Base-by-base conservation (phyloP, 1,140 invertebrate genomes). In the Geopemphigus sp. region DNA sequence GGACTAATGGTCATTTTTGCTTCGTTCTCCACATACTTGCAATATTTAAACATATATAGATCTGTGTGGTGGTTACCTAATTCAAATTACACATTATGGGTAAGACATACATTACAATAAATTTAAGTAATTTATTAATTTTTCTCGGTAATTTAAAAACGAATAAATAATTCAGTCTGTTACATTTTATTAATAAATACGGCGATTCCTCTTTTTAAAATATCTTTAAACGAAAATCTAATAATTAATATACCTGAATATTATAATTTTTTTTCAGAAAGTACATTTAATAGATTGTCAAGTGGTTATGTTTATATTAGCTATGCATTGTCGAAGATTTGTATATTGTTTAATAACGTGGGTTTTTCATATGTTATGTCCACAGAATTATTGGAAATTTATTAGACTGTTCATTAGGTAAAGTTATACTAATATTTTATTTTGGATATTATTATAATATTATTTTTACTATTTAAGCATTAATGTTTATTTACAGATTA, bases 31-130 rank as follows among this genome's bases (percentile, higher is more conserved):
- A 88, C 90, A 19, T 90, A 88, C 66, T 87, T 96, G 24, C 97
- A 99, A 87, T 94, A 98, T 85, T 88, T 98, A 19, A 96, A 98
- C 87, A 87, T 98, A 14, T 99, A 98, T 85, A 90, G 94, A 81
- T 97, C 95, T 50, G 92, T 96, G n/a, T 98, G 95, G 94, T 98
- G 97, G 96, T 85, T 98, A 32, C 94, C 95, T 22, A 91, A 98
- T 83, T 96, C 95, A 4, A 92, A 95, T 84, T 78, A 78, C 24
- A 50, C 74, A 11, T 78, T 26, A 63, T 78, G 74, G 74, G 74
- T 78, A 78, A 76, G 54, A 57, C 45, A 45, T 19, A 56, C 54
- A 56, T 59, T 32, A 63, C 17, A 26, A 29, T 17, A n/a, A n/a
- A n/a, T n/a, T n/a, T n/a, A n/a, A n/a, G n/a, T n/a, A n/a, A n/a